A percentile compares a stretch with the other conserved stretches of the same genome.
Evolutionary conservation across 2,888 invertebrate genomes (phyloP).

Genomic region (Chloroclysta siterata): DNA sequence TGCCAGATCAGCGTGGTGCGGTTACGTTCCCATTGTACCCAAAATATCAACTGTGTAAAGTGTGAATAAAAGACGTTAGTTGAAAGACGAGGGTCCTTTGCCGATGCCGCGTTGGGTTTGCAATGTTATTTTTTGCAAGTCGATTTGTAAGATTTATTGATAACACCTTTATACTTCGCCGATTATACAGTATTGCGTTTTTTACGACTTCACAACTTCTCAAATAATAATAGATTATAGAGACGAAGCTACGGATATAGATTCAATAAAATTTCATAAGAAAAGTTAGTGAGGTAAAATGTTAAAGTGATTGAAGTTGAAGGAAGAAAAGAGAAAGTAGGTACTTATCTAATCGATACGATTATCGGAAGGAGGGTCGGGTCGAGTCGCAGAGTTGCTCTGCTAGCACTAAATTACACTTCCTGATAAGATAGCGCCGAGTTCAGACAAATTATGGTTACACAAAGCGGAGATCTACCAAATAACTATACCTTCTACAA

Average conservation of each 20-base stretch:
- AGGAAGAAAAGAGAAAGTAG: constrained; percentile 55
- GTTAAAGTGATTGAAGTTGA: constrained; percentile 47
- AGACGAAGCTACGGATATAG: constrained; percentile 12
- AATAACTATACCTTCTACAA: constrained; percentile 16
- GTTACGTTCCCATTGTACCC: constrained; percentile 71
- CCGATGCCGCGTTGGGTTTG: constrained; percentile 57
- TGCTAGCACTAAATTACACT: constrained; percentile 56
- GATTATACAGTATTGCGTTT: constrained; percentile 36
- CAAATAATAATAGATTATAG: constrained; percentile 28
- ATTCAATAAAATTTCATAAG: constrained; percentile 35
- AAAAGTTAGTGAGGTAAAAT: constrained; percentile 41
- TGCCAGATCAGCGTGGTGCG: constrained; percentile 71
- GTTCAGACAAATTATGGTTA: constrained; percentile 43
- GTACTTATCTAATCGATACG: constrained; percentile 63
- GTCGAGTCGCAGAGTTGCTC: constrained; percentile 56
- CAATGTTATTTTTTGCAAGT: constrained; percentile 52
- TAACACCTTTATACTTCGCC: constrained; percentile 39
- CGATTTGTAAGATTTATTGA: constrained; percentile 57
- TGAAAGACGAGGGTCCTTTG: constrained; percentile 56
- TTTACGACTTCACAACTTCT: constrained; percentile 35
- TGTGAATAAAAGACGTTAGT: constrained; percentile 72
- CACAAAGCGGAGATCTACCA: constrained; percentile 16
- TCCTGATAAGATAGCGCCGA: constrained; percentile 60
- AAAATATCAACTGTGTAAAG: constrained; percentile 71
- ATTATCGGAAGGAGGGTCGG: constrained; percentile 67